Evolutionary conservation across 2,113 vertebrate species (phyloP).

Genomic region (Channa maculata): DNA sequence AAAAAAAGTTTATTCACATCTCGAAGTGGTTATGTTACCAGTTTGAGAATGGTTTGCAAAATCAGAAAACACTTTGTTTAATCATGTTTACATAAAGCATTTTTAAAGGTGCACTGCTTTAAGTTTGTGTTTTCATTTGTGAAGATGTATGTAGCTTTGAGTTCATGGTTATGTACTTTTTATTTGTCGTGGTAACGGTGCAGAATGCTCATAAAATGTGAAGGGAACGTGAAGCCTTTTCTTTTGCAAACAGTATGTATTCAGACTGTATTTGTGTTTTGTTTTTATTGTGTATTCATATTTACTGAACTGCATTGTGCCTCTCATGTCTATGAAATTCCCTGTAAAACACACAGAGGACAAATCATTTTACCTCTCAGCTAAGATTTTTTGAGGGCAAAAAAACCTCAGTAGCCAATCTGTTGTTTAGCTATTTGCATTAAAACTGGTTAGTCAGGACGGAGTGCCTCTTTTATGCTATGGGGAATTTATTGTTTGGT

Average conservation of each 20-base stretch:
- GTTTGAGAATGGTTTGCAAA: slow-evolving; percentile 58
- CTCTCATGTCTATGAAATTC: slow-evolving; percentile 72
- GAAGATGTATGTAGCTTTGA: slow-evolving; percentile 59
- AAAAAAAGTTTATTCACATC: slow-evolving; percentile 33
- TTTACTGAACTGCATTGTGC: slow-evolving; percentile 80
- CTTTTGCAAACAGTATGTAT: slow-evolving; percentile 62
- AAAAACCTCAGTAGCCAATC: slow-evolving; percentile 69
- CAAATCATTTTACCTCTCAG: slow-evolving; percentile 72
- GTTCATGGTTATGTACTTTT: slow-evolving; percentile 55
- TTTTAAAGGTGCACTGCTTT: slow-evolving; percentile 76
- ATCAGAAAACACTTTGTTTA: slow-evolving; percentile 69
- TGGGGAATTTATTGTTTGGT: slow-evolving; percentile 80
- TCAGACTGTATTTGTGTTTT: slow-evolving; percentile 72
- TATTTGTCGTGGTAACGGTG: slow-evolving; percentile 59
- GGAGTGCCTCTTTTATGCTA: slow-evolving; percentile 78
- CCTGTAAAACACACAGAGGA: slow-evolving; percentile 74
- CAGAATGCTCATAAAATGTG: slow-evolving; percentile 64
- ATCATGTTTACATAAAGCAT: slow-evolving; percentile 79
- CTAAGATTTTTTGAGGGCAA: slow-evolving; percentile 54
- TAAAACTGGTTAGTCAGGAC: slow-evolving; percentile 67
- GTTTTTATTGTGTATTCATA: slow-evolving; percentile 71
- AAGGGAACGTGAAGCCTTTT: slow-evolving; percentile 66
- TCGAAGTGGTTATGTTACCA: slow-evolving; percentile 44
- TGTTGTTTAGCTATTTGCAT: slow-evolving; percentile 70
- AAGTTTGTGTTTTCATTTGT: slow-evolving; percentile 59